Base-by-base conservation (phyloP, 2,113 vertebrate genomes). In the Gobio gobio region DNA sequence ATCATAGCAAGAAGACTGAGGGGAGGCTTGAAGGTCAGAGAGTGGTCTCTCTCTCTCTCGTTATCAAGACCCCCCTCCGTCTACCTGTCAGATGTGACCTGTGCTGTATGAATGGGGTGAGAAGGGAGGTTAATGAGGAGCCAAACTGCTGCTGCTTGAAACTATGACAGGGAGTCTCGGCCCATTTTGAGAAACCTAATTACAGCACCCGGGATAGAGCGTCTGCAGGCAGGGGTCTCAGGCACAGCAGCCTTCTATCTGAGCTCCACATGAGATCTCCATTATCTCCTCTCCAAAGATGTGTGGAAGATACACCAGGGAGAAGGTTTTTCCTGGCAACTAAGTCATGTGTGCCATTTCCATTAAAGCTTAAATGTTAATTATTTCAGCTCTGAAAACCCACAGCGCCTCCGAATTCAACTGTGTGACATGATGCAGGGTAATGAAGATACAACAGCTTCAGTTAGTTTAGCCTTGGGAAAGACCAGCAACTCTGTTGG, bases 301-400 rank as follows among this genome's bases (percentile, higher is more conserved):
- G 78, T 78, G 72, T 77, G 59, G 61, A 70, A 82, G 81, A 61
- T 68, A 77, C 86, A 86, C 22, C 63, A 59, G 78, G 82, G 73
- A 88, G 16, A 56, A 47, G 12, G 72, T 43, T 83, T 29, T 83
- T 70, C 26, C 54, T 74, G 73, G 61, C 56, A 56, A 78, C 66
- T 58, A 83, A 82, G 84, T 58, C 76, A 40, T 86, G 87, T 83
- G 54, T 72, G 33, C 58, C n/a, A 7, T 80, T 66, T 86, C 61
- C 76, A 88, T 88, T 84, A 83, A 33, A 59, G 47, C 59, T 76
- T 81, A 88, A 88, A 84, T 83, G 59, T 54, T 88, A 86, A 86
- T 86, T 84, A 88, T 88, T 86, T 84, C 82, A 51, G 54, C 79
- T 87, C 64, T 29, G 20, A 49, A 70, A 59, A 47, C 49, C 43